Base-by-base conservation (phyloP, 2,797 vertebrate species). In the Geotrypetes seraphini region DNA sequence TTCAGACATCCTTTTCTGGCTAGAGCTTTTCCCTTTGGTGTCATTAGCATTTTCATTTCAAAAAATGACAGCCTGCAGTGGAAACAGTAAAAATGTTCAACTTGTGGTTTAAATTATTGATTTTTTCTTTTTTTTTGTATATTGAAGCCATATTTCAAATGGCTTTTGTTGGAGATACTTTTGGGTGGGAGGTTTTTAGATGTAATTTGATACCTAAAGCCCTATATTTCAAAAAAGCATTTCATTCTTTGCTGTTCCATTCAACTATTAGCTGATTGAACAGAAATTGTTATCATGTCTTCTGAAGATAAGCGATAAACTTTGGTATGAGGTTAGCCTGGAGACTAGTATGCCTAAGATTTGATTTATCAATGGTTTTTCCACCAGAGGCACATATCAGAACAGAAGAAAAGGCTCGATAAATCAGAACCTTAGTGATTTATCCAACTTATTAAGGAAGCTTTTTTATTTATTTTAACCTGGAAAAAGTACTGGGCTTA, bases 21-120 rank as follows among this genome's bases (percentile, higher is more conserved):
- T 65, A 21, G 47, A 24, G 43, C 59, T 65, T 71, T 69, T 71
- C 70, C 66, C 66, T 64, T 71, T n/a, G 46, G 77, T 69, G 47
- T 50, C 45, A 61, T 83, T 81, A 75, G 53, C 64, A 73, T 78
- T 78, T 80, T 81, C 66, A 71, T 77, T 78, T 81, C 63, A 41
- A 84, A 73, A 72, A 73, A 66, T 10, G 57, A 71, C 66, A 73
- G 60, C 69, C 63, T 71, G 70, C 65, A 36, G 43, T 75, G 62
- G 59, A 76, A 61, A 67, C 69, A 71, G 71, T 72, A 75, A 78
- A 77, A 77, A 70, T 69, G 63, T 69, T 72, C 78, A 76, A 79
- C 72, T 67, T 76, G 72, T 73, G 76, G 69, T 77, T 83, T 81
- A 71, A 81, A 81, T 82, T 78, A 84, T 81, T 81, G 78, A 84